Conservation (phyloP, 2,113 vertebrate genomes). For the Morone saxatilis region DNA sequence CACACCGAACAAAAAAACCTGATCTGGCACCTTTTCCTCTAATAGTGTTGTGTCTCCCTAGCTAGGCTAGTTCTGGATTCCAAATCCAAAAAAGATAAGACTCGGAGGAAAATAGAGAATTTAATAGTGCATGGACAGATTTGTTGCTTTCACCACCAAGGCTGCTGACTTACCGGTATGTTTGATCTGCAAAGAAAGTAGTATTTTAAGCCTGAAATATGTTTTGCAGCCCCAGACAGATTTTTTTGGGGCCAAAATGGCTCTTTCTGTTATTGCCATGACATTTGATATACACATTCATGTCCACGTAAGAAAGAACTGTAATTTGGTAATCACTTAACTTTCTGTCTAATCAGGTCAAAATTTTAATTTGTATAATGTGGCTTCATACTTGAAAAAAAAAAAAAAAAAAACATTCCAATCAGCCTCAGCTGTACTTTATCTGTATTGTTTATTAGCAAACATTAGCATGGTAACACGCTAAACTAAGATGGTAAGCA, state of each 20-base stretch:
- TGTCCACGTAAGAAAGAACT: background rate
- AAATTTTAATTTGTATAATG: background rate
- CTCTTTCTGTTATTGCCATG: background rate
- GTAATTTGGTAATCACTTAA: background rate
- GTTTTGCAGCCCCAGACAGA: too few species aligned
- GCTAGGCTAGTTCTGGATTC: too few species aligned
- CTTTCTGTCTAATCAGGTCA: background rate
- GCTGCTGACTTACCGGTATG: too few species aligned
- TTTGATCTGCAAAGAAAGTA: too few species aligned
- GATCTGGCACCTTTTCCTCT: background rate
- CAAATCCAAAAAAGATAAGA: too few species aligned
- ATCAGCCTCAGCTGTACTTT: background rate
- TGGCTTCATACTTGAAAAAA: background rate
- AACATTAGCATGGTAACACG: background rate
- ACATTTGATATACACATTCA: constrained; percentile 4
- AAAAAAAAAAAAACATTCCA: background rate
- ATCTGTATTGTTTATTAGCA: background rate
- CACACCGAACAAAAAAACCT: too few species aligned
- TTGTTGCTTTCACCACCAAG: too few species aligned
- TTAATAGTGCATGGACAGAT: too few species aligned
- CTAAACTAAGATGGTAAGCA: background rate
- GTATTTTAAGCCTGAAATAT: too few species aligned
- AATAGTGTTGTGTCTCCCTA: too few species aligned
- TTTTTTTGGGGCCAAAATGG: too few species aligned
- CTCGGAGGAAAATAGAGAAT: background rate